Evolutionary conservation across 2,113 vertebrate species (phyloP).

Genomic region (Salvator merianae): DNA sequence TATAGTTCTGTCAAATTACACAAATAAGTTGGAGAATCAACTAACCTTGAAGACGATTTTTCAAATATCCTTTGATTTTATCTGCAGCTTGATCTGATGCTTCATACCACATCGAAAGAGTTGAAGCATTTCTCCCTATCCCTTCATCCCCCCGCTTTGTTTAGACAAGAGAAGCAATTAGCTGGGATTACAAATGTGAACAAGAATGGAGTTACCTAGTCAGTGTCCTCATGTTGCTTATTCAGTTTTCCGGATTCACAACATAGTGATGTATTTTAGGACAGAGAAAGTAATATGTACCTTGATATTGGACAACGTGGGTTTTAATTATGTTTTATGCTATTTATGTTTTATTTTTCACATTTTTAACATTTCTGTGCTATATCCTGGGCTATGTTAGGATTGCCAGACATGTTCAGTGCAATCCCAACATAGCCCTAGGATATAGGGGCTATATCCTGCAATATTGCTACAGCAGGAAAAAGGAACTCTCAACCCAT

Average conservation of each 20-base stretch:
- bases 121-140: conserved; percentile 22
- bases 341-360: too few relatives aligned
- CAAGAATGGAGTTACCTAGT: conserved; percentile 48
- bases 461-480: too few relatives aligned
- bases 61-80: conserved; percentile 56
- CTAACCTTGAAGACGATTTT: conserved; percentile 56
- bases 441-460: too few relatives aligned
- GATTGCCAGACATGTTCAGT: too few relatives aligned
- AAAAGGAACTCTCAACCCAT: too few relatives aligned
- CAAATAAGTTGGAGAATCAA: conserved; percentile 45
- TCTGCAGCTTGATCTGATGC: conserved; percentile 47
- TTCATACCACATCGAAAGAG: conserved; percentile 36
- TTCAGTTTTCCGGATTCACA: conserved; percentile 57
- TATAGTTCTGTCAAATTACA: conserved; percentile 59
- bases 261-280: background rate
- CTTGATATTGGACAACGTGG: background rate
- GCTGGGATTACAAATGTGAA: conserved; percentile 57
- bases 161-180: conserved; percentile 67
- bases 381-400: too few relatives aligned
- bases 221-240: conserved; percentile 37
- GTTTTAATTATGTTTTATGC: too few relatives aligned
- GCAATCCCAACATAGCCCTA: too few relatives aligned
- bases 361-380: too few relatives aligned
- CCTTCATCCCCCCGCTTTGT: conserved; percentile 30
- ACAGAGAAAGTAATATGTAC: background rate